phyloP scores from a whole-genome alignment of 2,888 invertebrate genomes.

The Harpalus rubripes region DNA sequence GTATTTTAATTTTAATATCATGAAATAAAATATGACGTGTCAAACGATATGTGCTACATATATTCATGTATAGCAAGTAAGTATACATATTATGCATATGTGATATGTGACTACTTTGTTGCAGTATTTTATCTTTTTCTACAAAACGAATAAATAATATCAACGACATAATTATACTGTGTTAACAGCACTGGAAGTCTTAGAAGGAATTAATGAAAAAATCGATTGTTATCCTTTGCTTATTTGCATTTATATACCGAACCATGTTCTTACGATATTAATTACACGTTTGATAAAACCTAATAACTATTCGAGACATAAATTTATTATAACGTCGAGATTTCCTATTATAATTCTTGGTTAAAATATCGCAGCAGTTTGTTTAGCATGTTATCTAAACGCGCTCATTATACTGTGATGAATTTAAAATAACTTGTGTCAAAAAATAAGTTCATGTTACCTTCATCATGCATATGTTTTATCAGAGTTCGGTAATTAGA shows the following conservation, averaged over 20 bases:
- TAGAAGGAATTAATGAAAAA: slow-evolving; percentile 28
- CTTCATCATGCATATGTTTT: slow-evolving; percentile 12
- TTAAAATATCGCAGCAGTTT: slow-evolving; percentile 58
- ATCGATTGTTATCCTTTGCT: slow-evolving; percentile 44
- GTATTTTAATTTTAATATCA: too few relatives aligned
- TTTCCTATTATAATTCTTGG: slow-evolving; percentile 29
- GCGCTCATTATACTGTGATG: slow-evolving; percentile 32
- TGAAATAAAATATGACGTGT: too few relatives aligned
- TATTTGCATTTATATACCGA: slow-evolving; percentile 63
- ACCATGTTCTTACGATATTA: slow-evolving; percentile 58
- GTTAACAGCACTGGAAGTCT: slow-evolving; percentile 25
- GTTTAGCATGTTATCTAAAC: slow-evolving; percentile 58
- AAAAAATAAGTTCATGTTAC: slow-evolving; percentile 21
- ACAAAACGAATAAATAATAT: slow-evolving; percentile 27
- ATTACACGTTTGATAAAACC: slow-evolving; percentile 63
- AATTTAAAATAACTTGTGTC: slow-evolving; percentile 58
- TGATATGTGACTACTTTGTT: too few relatives aligned
- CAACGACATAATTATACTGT: slow-evolving; percentile 54
- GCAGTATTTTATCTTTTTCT: not conserved
- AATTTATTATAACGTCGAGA: slow-evolving; percentile 52
- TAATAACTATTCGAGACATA: slow-evolving; percentile 44
- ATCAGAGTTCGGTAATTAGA: slow-evolving; percentile 17
- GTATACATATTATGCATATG: too few relatives aligned
- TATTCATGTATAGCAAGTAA: too few relatives aligned
- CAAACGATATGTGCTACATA: too few relatives aligned